Evolutionary conservation across 2,888 invertebrate species (phyloP), one percentile per base, ranked within the genome.

Genomic region (Diachrysia chrysitis): DNA sequence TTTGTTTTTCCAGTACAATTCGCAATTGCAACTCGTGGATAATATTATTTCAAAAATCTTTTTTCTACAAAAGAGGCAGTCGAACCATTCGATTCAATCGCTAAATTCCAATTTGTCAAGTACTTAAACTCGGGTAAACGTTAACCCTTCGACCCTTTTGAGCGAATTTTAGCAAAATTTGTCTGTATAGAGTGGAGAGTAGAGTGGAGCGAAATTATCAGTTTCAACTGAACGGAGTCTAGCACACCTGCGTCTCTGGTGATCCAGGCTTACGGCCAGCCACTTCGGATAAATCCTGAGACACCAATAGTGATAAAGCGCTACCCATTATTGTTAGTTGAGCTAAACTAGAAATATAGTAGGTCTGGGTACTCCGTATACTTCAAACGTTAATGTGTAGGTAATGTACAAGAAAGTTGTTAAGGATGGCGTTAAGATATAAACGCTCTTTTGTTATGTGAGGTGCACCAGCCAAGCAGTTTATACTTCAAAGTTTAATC

Each of bases 291-390:
- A 78, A 81, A 89, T 79, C 87, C 86, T 86, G 86, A 90, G 78
- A 75, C 60, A 86, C 84, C 88, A 88, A 89, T 90, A 85, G 87
- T 89, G 89, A 90, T 90, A 90, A 89, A 92, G 87, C 86, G 84
- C 81, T 82, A 78, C 73, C 87, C 88, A 91, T 93, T 93, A 90
- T 85, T 86, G 85, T 84, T 76, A 83, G 78, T 78, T 78, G 85
- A 86, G 86, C 88, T 87, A 86, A 85, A 85, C 83, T 79, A 82
- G 82, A 79, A 84, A 75, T 76, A 66, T 51, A 82, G 78, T 82
- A 75, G 81, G 79, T 78, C 78, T 83, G 72, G n/a, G 42, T 61
- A 77, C 79, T 78, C 66, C 60, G 42, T 56, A 68, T 29, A 61
- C 42, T 66, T 59, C 63, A 65, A 57, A 70, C 67, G 19, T 73